Evolutionary conservation across 2,797 vertebrate genomes (phyloP), one percentile per base, ranked within the genome.

Genomic region (Amphiprion clarkii): DNA sequence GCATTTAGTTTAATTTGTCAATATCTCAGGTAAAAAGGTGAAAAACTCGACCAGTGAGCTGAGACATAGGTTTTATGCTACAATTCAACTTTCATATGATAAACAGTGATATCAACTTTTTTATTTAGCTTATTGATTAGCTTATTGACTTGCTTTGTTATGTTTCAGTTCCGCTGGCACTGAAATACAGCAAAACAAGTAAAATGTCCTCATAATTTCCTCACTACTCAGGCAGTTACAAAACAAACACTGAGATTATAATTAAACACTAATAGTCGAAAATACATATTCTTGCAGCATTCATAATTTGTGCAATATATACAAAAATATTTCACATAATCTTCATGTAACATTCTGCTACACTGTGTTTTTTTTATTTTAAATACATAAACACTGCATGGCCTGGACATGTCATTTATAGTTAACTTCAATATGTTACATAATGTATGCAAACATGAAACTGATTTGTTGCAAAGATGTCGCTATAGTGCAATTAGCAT

Each of bases 401-500:
- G 1, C 21, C 19, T 21, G 4, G 1, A n/a, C 0, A 2, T 51
- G 51, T 5, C 23, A 13, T n/a, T 54, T 9, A 66, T 17, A 42
- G 2, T 58, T 67, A 5, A 52, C 14, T 49, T 57, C 5, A 64
- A 19, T 10, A 8, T 46, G 48, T 46, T n/a, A 31, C 3, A 62
- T 27, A 44, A 49, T 65, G 58, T 51, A 68, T 25, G 67, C 5
- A 52, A 0, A 55, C 65, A 39, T 54, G 5, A 44, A 42, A 39
- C 14, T 52, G 14, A 55, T 59, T 40, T 42, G 1, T 36, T 27
- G 4, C 5, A 66, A 44, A 75, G 1, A 55, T 40, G 2, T 53
- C 7, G n/a, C 1, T 16, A 33, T 59, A 71, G 39, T 85, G 60
- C 64, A 79, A 61, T 49, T 53, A 31, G 56, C 29, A 17, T 64